Evolutionary conservation across 2,797 vertebrate species (phyloP), one percentile per base, ranked within the genome.

Genomic region (Passerculus sandwichensis): DNA sequence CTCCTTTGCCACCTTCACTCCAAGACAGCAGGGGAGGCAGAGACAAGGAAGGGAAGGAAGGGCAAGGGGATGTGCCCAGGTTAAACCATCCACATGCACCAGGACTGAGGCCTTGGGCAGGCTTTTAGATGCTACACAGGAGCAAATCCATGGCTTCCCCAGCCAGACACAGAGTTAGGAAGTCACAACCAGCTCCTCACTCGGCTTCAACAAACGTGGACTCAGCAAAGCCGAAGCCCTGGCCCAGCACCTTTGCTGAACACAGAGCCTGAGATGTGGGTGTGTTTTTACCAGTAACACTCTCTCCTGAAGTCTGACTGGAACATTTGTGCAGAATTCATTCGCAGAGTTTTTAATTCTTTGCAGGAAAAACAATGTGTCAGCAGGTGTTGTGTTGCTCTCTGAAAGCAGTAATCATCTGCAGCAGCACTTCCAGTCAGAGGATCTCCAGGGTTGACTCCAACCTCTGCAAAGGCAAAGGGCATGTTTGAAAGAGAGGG

Each of bases 151-250:
- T 0, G 5, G 54, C 61, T 77, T 66, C 61, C 51, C 48, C 61
- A 62, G 2, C 6, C 61, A 38, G 73, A n/a, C 66, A 67, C 42
- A 47, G 50, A 79, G 45, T 61, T 64, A 53, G 57, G 61, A 80
- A 94, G 38, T 74, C 53, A 61, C 34, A 72, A 67, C 50, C 34
- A 54, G 77, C 44, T 91, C 62, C 67, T 88, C 56, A 44, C 51
- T 72, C 60, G 61, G 71, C 71, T 65, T 88, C 77, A 71, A 57
- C 65, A 90, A 96, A 88, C 0, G 6, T 47, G 62, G 77, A 89
- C 74, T 97, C 94, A 96, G 94, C 91, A 95, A 82, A 93, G 73
- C 34, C 2, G 3, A 59, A 75, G 53, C 51, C 84, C 66, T 85
- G 80, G 88, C 77, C 83, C 77, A 40, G 83, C 0, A 3, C 71